These are phyloP conservation scores for Sebastes matsubarae DNA, from an alignment of 2,797 vertebrate genomes.

Conservation along the genomic window DNA sequence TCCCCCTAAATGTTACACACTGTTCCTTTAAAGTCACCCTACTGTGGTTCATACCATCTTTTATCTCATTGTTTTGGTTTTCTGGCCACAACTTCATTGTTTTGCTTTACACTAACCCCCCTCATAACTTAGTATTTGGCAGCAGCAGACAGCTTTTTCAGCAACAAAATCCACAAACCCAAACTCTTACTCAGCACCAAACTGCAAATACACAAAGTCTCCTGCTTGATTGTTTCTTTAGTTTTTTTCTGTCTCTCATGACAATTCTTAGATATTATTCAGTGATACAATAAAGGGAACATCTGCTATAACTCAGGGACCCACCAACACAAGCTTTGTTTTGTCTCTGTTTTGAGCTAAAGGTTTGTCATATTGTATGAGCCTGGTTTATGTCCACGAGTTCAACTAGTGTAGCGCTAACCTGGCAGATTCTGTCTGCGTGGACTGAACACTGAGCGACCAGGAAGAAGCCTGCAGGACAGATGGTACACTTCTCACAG, in stretches of 20 bases:
- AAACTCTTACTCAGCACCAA: neutral
- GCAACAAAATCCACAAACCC: neutral
- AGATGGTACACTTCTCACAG: conserved; percentile 89
- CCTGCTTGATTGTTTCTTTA: neutral
- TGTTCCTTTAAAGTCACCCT: neutral
- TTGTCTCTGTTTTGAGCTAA: neutral
- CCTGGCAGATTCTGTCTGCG: conserved; percentile 91
- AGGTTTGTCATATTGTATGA: neutral
- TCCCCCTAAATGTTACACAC: too few species aligned
- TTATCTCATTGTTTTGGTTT: neutral
- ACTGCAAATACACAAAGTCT: neutral
- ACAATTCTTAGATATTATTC: neutral
- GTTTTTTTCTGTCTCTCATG: neutral
- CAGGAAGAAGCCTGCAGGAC: conserved; percentile 89
- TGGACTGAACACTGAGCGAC: conserved; percentile 88
- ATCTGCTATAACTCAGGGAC: neutral
- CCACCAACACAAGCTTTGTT: neutral
- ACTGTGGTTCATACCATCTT: too few species aligned
- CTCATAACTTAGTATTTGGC: neutral
- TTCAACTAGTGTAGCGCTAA: conserved; percentile 32
- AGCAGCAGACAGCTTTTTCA: neutral
- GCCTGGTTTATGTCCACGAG: neutral
- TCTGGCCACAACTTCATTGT: neutral
- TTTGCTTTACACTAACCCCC: neutral
- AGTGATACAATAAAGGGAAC: neutral